A percentile compares a stretch with the other conserved stretches of the same genome.
Conservation (phyloP, 1,140 invertebrate species). For the Euglossa dilemma region DNA sequence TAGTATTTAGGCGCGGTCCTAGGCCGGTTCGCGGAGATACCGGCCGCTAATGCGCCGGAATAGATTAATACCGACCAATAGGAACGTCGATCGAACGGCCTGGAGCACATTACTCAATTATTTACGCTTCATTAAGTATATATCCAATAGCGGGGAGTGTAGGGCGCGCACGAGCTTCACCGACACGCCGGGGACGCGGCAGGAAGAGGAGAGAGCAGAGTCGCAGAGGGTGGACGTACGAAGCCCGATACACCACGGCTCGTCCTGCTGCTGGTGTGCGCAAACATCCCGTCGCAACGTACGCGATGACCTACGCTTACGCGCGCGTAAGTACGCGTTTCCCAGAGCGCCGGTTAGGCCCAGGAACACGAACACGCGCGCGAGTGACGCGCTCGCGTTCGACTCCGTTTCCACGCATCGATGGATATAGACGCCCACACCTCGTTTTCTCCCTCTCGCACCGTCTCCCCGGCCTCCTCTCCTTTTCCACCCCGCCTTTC, state of each 20-base stretch:
- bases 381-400: constrained; percentile 37
- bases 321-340: constrained; percentile 23
- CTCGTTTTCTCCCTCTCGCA: neutral
- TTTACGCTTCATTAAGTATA: constrained; percentile 84
- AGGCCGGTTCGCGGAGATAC: constrained; percentile 74
- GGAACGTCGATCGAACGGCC: constrained; percentile 81
- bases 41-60: constrained; percentile 81
- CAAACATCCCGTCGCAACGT: constrained; percentile 32
- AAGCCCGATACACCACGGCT: neutral
- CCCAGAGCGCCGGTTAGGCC: constrained; percentile 4
- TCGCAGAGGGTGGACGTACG: constrained; percentile 43
- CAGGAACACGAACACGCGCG: constrained; percentile 22
- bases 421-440: constrained; percentile 1
- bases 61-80: constrained; percentile 83
- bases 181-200: constrained; percentile 57
- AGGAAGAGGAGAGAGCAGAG: constrained; percentile 43
- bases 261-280: constrained; percentile 19
- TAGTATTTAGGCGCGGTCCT: constrained; percentile 60
- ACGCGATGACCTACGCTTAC: constrained; percentile 11
- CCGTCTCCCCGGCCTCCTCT: neutral
- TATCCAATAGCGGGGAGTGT: constrained; percentile 82
- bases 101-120: constrained; percentile 83
- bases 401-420: constrained; percentile 27
- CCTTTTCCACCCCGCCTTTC: neutral
- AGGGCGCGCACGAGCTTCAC: constrained; percentile 70